Base-by-base conservation (phyloP, 2,113 vertebrate species). In the Triplophysa dalaica region DNA sequence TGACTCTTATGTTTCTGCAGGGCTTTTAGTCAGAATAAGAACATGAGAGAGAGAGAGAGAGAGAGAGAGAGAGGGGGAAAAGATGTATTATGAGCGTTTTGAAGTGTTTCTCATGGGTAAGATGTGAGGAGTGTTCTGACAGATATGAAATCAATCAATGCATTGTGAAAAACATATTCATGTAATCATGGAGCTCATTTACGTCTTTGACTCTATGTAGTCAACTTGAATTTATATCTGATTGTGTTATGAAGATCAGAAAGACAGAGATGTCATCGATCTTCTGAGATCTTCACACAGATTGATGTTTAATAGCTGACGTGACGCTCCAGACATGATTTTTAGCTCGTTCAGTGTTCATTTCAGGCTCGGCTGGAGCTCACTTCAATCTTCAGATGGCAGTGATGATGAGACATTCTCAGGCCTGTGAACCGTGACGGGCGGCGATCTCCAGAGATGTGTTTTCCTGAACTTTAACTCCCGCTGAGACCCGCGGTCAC, bases 111-210 rank as follows among this genome's bases (percentile, higher is more conserved):
- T 38, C 21, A 7, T 22, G 26, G 16, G 26, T 64, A 26, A 58
- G 12, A 67, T 16, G 21, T 24, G 64, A 24, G 38, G 19, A 12
- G 2, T 29, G 60, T 50, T 3, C 75, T 41, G 75, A 70, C 70
- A 76, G 64, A 14, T 22, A 61, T 70, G 61, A 77, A 66, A 72
- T 62, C 50, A 43, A 61, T 76, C 19, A 78, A 80, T 77, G 73
- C 52, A 61, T 64, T 62, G 21, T 70, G 72, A 29, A 66, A 77
- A 38, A 62, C 22, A n/a, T 26, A n/a, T 29, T 76, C 67, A 65
- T 22, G 21, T 17, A 64, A 43, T 64, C 70, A 29, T 4, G 29
- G 3, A 29, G 4, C 29, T 29, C 29, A 29, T 29, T 29, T 29
- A 29, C 29, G 29, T 29, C 29, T 29, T 29, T 29, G 29, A 4